Base-by-base conservation (phyloP, 2,797 vertebrate species). In the Brotula barbata region DNA sequence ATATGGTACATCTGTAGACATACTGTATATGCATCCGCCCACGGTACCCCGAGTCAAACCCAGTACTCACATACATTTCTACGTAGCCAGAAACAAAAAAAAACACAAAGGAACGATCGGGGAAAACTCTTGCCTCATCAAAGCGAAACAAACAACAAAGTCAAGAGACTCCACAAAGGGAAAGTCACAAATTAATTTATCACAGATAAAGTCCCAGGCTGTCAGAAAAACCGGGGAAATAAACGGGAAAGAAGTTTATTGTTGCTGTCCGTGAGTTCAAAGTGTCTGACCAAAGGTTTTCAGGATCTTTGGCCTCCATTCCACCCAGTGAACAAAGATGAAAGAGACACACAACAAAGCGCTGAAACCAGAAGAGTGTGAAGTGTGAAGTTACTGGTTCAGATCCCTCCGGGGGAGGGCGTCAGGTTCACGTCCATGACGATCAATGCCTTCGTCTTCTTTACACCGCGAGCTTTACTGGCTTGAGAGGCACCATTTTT, bases 261-360 rank as follows among this genome's bases (percentile, higher is more conserved):
- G n/a, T 31, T 71, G 36, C 47, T 67, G 40, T 64, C 60, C 49
- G 14, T 6, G 34, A n/a, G 48, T 58, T 62, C 47, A 60, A 47
- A 75, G 45, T 23, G 25, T 60, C 2, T 52, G 39, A 56, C 47
- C 22, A 1, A 11, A 23, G 19, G 23, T 54, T 21, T 62, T 3
- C 4, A 15, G 33, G 57, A 20, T 68, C 53, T 17, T 64, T 20
- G 15, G n/a, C 0, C 0, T 22, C 19, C 31, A 6, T 46, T 53
- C 42, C 17, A 66, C 8, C 39, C 14, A 1, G 10, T 37, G 3
- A 42, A 33, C n/a, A 17, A 28, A 60, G 56, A 71, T 61, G 40
- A 64, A 67, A 75, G 40, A 42, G 34, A 44, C 9, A 40, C 31
- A 52, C 31, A 49, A 14, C 15, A 40, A 5, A 13, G 22, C 7